phyloP scores from a whole-genome alignment of 1,140 invertebrate genomes.

The Leguminivora glycinivorella region DNA sequence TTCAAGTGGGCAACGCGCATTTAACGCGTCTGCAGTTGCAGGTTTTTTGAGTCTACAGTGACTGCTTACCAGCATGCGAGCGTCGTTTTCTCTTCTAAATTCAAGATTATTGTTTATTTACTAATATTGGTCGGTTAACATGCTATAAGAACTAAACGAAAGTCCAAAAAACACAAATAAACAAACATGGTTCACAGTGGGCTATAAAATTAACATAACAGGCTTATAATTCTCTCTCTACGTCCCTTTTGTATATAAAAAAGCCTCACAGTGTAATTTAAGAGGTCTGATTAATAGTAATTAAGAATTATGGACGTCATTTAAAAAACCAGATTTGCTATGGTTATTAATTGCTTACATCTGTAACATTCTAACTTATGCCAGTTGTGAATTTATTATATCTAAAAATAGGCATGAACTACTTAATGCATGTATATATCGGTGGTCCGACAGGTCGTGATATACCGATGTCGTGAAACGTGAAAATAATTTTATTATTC shows the following conservation, averaged over 20 bases:
- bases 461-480: too few species aligned
- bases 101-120: not conserved
- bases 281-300: not conserved
- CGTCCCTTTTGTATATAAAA: not conserved
- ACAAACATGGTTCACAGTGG: not conserved
- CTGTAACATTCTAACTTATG: too few species aligned
- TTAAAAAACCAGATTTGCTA: slow-evolving; percentile 1
- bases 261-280: not conserved
- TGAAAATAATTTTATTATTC: too few species aligned
- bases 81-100: too few species aligned
- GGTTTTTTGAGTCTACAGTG: too few species aligned
- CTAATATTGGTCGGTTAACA: not conserved
- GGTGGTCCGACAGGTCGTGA: too few species aligned
- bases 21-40: too few species aligned
- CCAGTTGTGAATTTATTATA: not conserved
- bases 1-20: too few species aligned
- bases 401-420: too few species aligned
- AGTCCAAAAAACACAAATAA: not conserved
- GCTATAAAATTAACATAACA: slow-evolving; percentile 4
- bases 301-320: not conserved
- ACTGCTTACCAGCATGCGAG: too few species aligned
- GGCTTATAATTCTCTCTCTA: not conserved
- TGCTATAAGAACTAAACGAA: not conserved
- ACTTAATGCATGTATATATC: not conserved
- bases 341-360: not conserved